Percentiles rank a stretch among this genome's conserved stretches.
Evolutionary conservation across 2,113 vertebrate genomes (phyloP).

Genomic region (Nerophis ophidion): DNA sequence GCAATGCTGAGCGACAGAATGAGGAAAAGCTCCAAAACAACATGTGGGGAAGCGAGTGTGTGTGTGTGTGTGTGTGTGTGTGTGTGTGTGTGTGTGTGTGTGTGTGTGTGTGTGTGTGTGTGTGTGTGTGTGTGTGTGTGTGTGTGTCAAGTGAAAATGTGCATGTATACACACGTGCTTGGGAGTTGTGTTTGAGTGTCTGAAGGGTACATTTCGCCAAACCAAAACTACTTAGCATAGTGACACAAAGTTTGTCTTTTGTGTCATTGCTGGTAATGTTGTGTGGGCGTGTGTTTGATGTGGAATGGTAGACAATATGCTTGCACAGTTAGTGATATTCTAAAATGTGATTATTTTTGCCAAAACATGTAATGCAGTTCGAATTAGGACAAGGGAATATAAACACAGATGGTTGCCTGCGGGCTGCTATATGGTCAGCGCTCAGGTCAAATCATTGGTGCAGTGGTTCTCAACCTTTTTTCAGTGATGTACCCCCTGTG

Average conservation of each 20-base stretch:
- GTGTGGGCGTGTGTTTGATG: too few species aligned
- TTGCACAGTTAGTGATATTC: background rate
- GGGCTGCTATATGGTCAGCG: too few species aligned
- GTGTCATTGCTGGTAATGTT: background rate
- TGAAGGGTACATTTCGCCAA: constrained; percentile 4
- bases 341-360: background rate
- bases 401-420: too few species aligned
- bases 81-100: background rate
- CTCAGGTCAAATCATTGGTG: too few species aligned
- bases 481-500: too few species aligned
- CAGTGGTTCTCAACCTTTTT: too few species aligned
- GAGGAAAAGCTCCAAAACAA: constrained; percentile 43
- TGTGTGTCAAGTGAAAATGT: constrained; percentile 8
- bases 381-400: background rate
- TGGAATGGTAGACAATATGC: too few species aligned
- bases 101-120: background rate
- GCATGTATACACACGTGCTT: constrained; percentile 22
- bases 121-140: constrained; percentile 1
- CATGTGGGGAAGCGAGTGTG: constrained; percentile 36
- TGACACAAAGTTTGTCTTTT: constrained; percentile 4
- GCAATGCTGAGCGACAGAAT: constrained; percentile 19
- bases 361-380: background rate
- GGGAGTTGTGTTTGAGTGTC: constrained; percentile 17
- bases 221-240: constrained; percentile 6
- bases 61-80: constrained; percentile 13